Evolutionary conservation across 2,113 vertebrate species (phyloP).

Genomic region (Eretmochelys imbricata): DNA sequence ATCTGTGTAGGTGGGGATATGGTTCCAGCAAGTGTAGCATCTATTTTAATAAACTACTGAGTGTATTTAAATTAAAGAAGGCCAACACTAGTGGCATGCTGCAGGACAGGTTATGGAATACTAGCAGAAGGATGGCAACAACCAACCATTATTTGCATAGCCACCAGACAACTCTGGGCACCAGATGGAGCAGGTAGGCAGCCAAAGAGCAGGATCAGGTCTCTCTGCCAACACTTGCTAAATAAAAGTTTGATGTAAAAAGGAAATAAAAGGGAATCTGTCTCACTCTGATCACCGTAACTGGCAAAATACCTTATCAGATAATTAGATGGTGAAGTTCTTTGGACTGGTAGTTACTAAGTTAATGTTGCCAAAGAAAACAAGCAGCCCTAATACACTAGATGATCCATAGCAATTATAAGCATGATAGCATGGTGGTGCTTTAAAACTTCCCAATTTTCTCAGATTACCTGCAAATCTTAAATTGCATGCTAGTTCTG

Average conservation of each 20-base stretch:
- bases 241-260: neutral
- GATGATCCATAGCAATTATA: neutral
- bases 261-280: neutral
- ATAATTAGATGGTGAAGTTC: neutral
- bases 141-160: neutral
- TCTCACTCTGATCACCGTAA: neutral
- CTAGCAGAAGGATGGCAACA: neutral
- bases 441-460: neutral
- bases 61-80: neutral
- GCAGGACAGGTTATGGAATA: neutral
- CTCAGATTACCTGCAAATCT: too few species aligned
- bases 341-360: neutral
- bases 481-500: neutral
- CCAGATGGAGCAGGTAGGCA: rapidly evolving
- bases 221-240: neutral
- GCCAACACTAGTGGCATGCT: neutral
- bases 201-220: neutral
- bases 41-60: neutral
- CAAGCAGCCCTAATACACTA: neutral
- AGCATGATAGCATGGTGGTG: neutral
- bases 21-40: neutral
- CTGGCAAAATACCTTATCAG: neutral
- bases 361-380: neutral
- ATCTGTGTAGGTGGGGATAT: neutral
- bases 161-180: neutral